Evolutionary conservation across 2,797 vertebrate species (phyloP), one percentile per base, ranked within the genome.

Genomic region (Gymnoscopelus microlampas): DNA sequence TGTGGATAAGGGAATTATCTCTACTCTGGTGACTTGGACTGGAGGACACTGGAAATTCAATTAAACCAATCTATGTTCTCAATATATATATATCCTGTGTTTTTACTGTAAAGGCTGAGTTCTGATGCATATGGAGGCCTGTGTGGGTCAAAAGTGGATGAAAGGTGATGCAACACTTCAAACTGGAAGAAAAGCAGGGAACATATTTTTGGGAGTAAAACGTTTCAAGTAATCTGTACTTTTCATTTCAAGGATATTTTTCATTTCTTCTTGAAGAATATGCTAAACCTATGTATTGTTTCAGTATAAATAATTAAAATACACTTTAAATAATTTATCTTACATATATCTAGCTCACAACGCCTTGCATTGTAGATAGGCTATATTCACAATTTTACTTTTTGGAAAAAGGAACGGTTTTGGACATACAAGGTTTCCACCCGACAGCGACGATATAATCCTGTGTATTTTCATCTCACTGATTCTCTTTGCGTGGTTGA

Each of bases 1-100:
- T 92, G 89, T 91, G 88, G 89, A 93, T 88, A 91, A 89, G 89
- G 76, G 76, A 90, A 93, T 93, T 92, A 90, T 85, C 86, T 90
- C 83, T 88, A 87, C 91, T 93, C 90, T 84, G 82, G 68, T 92
- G 88, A 90, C 81, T 90, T 56, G 32, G 73, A 87, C 80, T 76
- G 73, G 73, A 89, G 74, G 80, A 91, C 76, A 86, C 73, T 90
- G 81, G 80, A 92, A 92, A 93, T 91, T 93, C 88, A 91, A 91
- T 93, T 91, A 89, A 93, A 91, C 71, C 85, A 85, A 92, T 91
- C 87, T 88, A 86, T 87, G 81, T 86, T 87, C 77, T 15, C 19
- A 81, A 66, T 70, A 78, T 79, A 77, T 73, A 76, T 64, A 82
- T 29, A 71, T 74, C 69, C 66, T 61, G 70, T 48, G 48, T 73